Percentiles rank a stretch among this genome's conserved stretches.
phyloP scores from a whole-genome alignment of 2,888 invertebrate species.

The Periphyllus acericola region DNA sequence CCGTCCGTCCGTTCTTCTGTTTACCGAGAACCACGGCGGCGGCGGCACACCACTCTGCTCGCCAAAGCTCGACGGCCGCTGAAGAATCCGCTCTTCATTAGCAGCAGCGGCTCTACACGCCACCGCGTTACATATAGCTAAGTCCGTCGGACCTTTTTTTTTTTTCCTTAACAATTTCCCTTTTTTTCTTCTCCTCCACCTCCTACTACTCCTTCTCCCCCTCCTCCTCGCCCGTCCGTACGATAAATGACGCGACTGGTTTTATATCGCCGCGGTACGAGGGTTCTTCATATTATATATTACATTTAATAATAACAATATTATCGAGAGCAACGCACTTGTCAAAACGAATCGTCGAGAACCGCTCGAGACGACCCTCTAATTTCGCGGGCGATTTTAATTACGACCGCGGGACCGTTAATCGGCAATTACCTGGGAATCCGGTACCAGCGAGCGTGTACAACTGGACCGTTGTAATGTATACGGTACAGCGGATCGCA shows the following conservation, averaged over 20 bases:
- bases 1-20: background rate
- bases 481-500: no score
- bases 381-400: conserved; percentile 44
- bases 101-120: background rate
- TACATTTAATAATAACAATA: background rate
- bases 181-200: background rate
- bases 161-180: background rate
- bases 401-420: conserved; percentile 42
- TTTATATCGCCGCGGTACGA: background rate
- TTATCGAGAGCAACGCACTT: conserved; percentile 9
- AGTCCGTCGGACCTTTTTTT: background rate
- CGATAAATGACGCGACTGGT: background rate
- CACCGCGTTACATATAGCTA: background rate
- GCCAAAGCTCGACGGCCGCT: conserved; percentile 44
- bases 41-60: background rate
- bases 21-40: conserved; percentile 9
- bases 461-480: no score
- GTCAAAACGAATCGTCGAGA: background rate
- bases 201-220: background rate
- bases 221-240: background rate
- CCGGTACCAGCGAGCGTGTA: background rate
- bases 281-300: no score
- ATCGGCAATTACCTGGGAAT: conserved; percentile 48
- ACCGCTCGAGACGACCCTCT: background rate
- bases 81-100: conserved; percentile 45